Conservation (phyloP, 1,140 invertebrate species). For the Acromyrmex charruanus region DNA sequence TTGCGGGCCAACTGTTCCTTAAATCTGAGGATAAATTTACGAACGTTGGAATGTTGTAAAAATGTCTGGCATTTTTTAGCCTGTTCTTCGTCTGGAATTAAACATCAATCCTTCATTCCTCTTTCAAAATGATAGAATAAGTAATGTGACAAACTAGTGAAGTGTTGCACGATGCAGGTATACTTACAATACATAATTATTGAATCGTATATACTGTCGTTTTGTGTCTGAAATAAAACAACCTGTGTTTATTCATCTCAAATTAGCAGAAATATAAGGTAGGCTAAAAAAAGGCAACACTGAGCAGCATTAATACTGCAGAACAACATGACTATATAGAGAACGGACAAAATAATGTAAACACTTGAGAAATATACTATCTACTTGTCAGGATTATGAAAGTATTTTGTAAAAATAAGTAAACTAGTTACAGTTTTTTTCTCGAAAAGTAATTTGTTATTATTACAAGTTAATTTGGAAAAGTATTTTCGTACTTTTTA, state of each 20-base stretch:
- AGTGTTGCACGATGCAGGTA: neutral
- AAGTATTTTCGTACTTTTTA: too few species aligned
- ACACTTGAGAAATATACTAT: too few species aligned
- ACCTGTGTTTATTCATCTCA: neutral
- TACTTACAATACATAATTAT: conserved; percentile 48
- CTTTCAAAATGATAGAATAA: neutral
- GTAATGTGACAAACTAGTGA: neutral
- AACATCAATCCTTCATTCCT: neutral
- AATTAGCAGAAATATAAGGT: neutral
- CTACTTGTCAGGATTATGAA: too few species aligned
- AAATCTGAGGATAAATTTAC: conserved; percentile 23
- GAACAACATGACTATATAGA: too few species aligned
- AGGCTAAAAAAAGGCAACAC: neutral
- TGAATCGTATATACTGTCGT: conserved; percentile 12
- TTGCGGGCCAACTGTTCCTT: conserved; percentile 24
- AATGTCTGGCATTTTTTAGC: neutral
- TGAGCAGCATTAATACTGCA: too few species aligned
- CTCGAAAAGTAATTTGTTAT: too few species aligned
- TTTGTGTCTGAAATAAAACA: conserved; percentile 17
- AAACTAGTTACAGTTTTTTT: too few species aligned
- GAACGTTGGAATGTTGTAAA: conserved; percentile 9
- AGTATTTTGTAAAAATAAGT: too few species aligned
- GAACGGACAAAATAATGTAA: too few species aligned
- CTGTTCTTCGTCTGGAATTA: conserved; percentile 10
- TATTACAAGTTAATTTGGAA: too few species aligned